Conservation (phyloP, 2,888 invertebrate genomes). For the Magallana nippona region DNA sequence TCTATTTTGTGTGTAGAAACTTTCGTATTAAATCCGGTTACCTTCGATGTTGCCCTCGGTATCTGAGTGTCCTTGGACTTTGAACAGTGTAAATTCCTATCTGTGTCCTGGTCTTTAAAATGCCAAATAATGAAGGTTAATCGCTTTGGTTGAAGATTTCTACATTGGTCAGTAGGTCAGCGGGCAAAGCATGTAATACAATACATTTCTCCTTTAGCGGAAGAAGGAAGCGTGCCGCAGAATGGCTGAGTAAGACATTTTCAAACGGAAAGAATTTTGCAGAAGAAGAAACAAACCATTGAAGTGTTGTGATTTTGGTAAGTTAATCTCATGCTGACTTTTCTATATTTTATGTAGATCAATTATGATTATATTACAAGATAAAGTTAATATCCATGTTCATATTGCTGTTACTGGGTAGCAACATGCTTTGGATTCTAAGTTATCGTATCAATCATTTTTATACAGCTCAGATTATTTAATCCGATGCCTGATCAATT, state of each 20-base stretch:
- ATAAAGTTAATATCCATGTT: too few species aligned
- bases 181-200: not conserved
- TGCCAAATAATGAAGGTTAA: not conserved
- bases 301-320: slow-evolving; percentile 29
- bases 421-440: not conserved
- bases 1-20: too few species aligned
- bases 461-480: not conserved
- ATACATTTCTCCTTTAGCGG: slow-evolving; percentile 40
- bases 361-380: too few species aligned
- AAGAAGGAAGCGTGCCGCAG: slow-evolving; percentile 49
- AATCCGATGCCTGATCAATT: slow-evolving; percentile 21
- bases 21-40: too few species aligned
- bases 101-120: not conserved
- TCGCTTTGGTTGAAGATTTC: not conserved
- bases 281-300: slow-evolving; percentile 22
- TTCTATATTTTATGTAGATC: too few species aligned
- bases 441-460: not conserved
- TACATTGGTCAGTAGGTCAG: not conserved
- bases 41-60: not conserved
- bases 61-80: not conserved
- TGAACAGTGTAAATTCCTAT: not conserved
- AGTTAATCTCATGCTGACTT: not conserved
- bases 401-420: not conserved
- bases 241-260: slow-evolving; percentile 11
- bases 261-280: slow-evolving; percentile 20